Base-by-base conservation (phyloP, 2,888 invertebrate genomes). In the Parnassius orleans region DNA sequence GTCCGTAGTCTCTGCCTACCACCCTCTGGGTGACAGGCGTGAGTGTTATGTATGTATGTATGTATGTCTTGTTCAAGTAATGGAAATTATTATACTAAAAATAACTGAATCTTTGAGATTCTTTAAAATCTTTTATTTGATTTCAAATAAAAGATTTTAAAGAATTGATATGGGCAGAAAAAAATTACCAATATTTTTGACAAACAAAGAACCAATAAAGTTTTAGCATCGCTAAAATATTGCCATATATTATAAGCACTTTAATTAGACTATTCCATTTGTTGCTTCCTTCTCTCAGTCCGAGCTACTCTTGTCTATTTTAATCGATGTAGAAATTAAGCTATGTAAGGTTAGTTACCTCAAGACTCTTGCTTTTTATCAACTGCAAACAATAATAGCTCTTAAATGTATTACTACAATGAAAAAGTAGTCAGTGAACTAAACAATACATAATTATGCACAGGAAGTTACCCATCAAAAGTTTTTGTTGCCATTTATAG, bases 391-490 rank as follows among this genome's bases (percentile, higher is more conserved):
- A 60, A 54, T 60, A 43, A 48, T 53, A 14, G 15, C 53, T 9
- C 47, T 33, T 24, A 33, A 41, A 19, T 51, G 19, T n/a, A 19
- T 3, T 53, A 2, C 5, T 24, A 42, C 52, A 15, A 52, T 57
- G 47, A 33, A 47, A 5, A 60, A 42, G 15, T 52, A 47, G 46
- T 12, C 48, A 9, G 2, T 47, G 19, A 57, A 57, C 53, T 47
- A 41, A 54, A 57, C 53, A 62, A 62, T 54, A 47, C 43, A 57
- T 58, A 54, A 52, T 59, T 55, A 59, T 59, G 46, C 46, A 55
- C 46, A 59, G 63, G 59, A 59, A 14, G 59, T 58, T 46, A 54
- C 51, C 51, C 46, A 63, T 63, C 46, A 41, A 59, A 50, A 55
- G 41, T 50, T 15, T 50, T 11, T 46, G 51, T 51, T 44, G 41